phyloP scores from a whole-genome alignment of 2,888 invertebrate genomes.

The Tachina grossa region DNA sequence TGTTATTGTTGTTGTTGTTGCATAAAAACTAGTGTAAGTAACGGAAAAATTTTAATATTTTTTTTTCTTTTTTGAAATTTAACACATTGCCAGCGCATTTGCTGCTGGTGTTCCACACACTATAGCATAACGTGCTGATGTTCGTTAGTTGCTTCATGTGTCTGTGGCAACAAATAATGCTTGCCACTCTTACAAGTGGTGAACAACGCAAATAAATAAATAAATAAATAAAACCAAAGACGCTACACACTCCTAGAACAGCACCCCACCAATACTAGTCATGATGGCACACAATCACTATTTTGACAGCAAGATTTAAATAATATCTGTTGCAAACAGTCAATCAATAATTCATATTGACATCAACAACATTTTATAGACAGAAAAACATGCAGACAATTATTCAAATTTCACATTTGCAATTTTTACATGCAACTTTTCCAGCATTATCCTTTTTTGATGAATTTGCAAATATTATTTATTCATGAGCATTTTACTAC shows the following conservation, averaged over 20 bases:
- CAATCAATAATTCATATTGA: conserved; percentile 59
- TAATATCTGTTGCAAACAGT: conserved; percentile 60
- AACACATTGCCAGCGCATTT: conserved; percentile 41
- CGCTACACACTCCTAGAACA: conserved; percentile 22
- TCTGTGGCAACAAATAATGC: conserved; percentile 43
- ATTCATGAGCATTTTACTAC: conserved; percentile 6
- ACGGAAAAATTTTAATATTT: conserved; percentile 55
- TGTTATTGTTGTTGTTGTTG: conserved; percentile 33
- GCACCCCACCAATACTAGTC: background rate
- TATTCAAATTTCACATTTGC: conserved; percentile 41
- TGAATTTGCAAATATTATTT: conserved; percentile 47
- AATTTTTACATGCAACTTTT: background rate
- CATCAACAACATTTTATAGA: conserved; percentile 23
- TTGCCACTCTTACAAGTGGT: conserved; percentile 72
- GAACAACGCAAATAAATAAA: conserved; percentile 60
- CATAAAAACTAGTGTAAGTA: conserved; percentile 40
- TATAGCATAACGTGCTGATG: background rate
- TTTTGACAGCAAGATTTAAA: conserved; percentile 57
- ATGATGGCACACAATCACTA: conserved; percentile 20
- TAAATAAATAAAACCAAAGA: conserved; percentile 49
- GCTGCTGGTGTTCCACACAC: background rate
- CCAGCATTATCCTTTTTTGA: conserved; percentile 22
- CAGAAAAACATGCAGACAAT: conserved; percentile 32
- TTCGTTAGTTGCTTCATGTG: conserved; percentile 56
- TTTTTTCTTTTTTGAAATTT: conserved; percentile 20